Percentiles rank a stretch among this genome's conserved stretches.
Conservation (phyloP, 2,797 vertebrate species). For the Synaphobranchus kaupii region DNA sequence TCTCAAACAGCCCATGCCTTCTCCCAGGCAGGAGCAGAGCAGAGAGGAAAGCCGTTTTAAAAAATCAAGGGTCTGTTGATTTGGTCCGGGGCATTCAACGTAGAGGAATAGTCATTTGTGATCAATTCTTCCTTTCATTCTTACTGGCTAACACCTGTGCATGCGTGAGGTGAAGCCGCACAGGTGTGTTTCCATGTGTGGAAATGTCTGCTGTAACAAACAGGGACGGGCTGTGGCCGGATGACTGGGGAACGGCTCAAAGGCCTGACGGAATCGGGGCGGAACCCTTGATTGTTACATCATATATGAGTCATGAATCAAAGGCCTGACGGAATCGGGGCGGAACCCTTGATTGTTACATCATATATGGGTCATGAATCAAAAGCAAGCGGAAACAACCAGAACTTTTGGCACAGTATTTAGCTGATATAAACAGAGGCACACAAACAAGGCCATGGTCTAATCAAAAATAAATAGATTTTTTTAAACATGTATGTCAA, state of each 20-base stretch:
- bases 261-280: neutral
- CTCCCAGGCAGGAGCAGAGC: conserved; percentile 17
- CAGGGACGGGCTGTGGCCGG: neutral
- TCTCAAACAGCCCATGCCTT: too few relatives aligned
- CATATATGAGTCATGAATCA: neutral
- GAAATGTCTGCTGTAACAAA: neutral
- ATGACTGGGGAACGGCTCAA: neutral
- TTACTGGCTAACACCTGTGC: neutral
- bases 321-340: neutral
- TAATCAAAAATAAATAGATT: neutral
- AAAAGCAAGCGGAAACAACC: neutral
- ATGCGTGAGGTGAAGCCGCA: neutral
- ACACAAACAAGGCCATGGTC: neutral
- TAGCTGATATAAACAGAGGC: neutral
- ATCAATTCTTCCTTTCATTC: neutral
- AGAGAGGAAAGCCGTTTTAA: neutral
- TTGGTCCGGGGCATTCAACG: neutral
- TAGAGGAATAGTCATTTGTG: too few relatives aligned
- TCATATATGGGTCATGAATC: neutral
- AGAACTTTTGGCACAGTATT: neutral
- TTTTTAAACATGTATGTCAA: neutral
- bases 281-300: neutral
- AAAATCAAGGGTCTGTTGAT: neutral
- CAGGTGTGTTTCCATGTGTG: neutral
- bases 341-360: neutral